Evolutionary conservation across 2,888 invertebrate genomes (phyloP).

Genomic region (Platypus cylindrus): DNA sequence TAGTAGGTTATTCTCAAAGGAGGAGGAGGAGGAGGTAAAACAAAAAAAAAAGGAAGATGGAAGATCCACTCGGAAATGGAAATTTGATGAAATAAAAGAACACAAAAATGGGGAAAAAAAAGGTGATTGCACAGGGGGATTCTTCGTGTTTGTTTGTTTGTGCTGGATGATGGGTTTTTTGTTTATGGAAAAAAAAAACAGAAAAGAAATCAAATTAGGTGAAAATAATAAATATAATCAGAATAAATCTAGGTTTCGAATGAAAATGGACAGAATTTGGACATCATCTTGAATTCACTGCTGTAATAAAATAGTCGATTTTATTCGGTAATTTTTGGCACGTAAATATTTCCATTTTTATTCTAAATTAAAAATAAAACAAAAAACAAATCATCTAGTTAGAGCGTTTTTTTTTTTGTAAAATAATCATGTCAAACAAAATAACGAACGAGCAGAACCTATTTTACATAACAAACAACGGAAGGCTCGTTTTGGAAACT

Average conservation of each 20-base stretch:
- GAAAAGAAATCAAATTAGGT: slow-evolving; percentile 8
- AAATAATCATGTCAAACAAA: slow-evolving; percentile 6
- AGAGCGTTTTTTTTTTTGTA: no score
- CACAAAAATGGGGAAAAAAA: slow-evolving; percentile 9
- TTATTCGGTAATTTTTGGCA: no score
- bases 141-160: no score
- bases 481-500: slow-evolving; percentile 10
- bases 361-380: no score
- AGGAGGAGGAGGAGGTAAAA: no score
- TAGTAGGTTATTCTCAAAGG: slow-evolving; percentile 3
- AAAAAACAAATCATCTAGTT: no score
- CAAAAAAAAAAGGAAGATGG: no score
- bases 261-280: no score
- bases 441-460: slow-evolving; percentile 8
- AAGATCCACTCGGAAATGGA: slow-evolving; percentile 12
- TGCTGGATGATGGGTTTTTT: slow-evolving; percentile 12
- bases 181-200: slow-evolving; percentile 8
- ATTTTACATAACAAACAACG: slow-evolving; percentile 15
- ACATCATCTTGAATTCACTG: no score
- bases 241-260: no score
- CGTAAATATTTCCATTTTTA: no score
- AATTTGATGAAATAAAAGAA: slow-evolving; percentile 13
- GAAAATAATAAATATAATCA: background rate
- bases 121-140: slow-evolving; percentile 13
- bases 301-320: no score